Percentiles rank a stretch among this genome's conserved stretches.
Conservation (phyloP, 2,113 vertebrate species). For the cattle (Bos taurus) region ARS-UCD2.0 NC_037332.1:22445001-22445500, state of each 20-base stretch:
- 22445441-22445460: background rate
- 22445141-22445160: conserved; percentile 45
- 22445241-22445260: background rate
- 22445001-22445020: conserved; percentile 31
- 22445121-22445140: conserved; percentile 32
- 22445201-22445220: background rate
- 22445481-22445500: background rate
- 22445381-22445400: conserved; percentile 14
- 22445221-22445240: background rate
- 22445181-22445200: conserved; percentile 41
- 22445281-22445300: conserved; percentile 11
- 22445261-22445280: conserved; percentile 30
- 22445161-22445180: conserved; percentile 26
- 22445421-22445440: background rate
- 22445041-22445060: conserved; percentile 52
- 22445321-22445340: conserved; percentile 12
- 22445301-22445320: background rate
- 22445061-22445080: conserved; percentile 38
- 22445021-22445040: conserved; percentile 40
- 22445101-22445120: conserved; percentile 54
- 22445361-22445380: background rate
- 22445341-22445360: conserved; percentile 15
- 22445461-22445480: background rate
- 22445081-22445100: background rate
- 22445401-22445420: background rate